Evolutionary conservation across 2,113 vertebrate species (phyloP), one percentile per base, ranked within the genome.

Genomic region (Pheucticus melanocephalus): DNA sequence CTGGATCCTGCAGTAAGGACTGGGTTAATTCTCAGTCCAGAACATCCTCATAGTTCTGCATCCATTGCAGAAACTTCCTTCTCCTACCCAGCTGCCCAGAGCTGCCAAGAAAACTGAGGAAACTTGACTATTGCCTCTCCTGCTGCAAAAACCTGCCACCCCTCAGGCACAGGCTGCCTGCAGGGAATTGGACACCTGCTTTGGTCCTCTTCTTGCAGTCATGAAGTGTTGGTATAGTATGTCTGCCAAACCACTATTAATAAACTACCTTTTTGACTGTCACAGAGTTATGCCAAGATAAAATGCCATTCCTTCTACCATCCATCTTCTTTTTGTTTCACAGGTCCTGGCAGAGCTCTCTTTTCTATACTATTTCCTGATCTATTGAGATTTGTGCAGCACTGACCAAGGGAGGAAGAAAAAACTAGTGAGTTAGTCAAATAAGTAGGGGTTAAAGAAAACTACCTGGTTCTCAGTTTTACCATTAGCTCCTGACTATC

Each of bases 191-290:
- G 95, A 95, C 79, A 95, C 76, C 45, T 69, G 63, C 88, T 92
- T 90, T 8, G 17, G 24, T 66, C 45, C 80, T 82, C 56, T 83
- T 68, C 86, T 90, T 53, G 82, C 47, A 88, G 47, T 73, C 94
- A 65, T 84, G 54, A 80, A 94, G 83, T 31, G 80, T 40, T 84
- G 66, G 88, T 93, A 56, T 82, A 90, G 69, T 44, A 35, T 90
- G 86, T 90, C 88, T 94, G 94, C 86, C 95, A 96, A 95, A 92
- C 10, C 25, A 60, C 93, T 97, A 96, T 95, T 96, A 96, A 96
- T 97, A 96, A 94, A 93, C 66, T 48, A 85, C 48, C 37, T 83
- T 90, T 94, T 72, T 78, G 47, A 80, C 69, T 90, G 64, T 59
- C 2, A 3, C 31, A 45, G 39, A 21, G 63, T 73, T 81, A 88